A percentile compares a stretch with the other conserved stretches of the same genome.
These are phyloP conservation scores for Cacatua alba DNA, from an alignment of 2,113 vertebrate genomes.

Conservation along the genomic window DNA sequence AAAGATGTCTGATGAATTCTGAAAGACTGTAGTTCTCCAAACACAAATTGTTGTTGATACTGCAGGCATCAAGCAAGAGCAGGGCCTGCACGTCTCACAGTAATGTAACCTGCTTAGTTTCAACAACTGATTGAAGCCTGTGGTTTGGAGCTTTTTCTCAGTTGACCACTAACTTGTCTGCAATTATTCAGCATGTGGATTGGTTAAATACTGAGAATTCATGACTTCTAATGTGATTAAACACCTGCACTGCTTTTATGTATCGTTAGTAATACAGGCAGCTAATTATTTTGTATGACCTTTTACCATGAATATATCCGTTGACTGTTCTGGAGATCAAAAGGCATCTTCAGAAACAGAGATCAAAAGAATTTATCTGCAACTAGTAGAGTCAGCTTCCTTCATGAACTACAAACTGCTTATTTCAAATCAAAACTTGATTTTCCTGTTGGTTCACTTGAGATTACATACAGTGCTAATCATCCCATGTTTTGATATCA, in stretches of 20 bases:
- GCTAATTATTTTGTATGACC: constrained; percentile 23
- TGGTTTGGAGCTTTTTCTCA: background rate
- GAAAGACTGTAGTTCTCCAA: no score
- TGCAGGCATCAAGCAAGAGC: no score
- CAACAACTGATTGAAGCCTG: background rate
- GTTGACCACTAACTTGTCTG: background rate
- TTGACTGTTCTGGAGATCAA: constrained; percentile 22
- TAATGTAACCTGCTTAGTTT: background rate
- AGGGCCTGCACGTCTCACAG: background rate
- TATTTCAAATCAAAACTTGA: constrained; percentile 1
- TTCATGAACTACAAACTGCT: background rate
- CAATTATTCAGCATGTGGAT: background rate
- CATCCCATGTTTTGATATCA: background rate
- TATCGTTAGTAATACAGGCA: constrained; percentile 24
- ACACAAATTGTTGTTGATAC: no score
- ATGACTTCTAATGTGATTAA: background rate
- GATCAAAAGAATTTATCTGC: constrained; percentile 21
- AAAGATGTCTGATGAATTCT: no score
- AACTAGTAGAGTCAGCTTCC: background rate
- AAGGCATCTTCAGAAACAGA: constrained; percentile 10
- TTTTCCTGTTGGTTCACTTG: background rate
- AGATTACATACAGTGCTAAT: background rate
- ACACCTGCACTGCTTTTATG: background rate
- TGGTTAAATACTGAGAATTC: background rate
- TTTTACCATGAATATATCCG: background rate